A percentile compares a stretch with the other conserved stretches of the same genome.
phyloP scores from a whole-genome alignment of 1,140 invertebrate genomes.

The Caenorhabditis tropicalis region DNA sequence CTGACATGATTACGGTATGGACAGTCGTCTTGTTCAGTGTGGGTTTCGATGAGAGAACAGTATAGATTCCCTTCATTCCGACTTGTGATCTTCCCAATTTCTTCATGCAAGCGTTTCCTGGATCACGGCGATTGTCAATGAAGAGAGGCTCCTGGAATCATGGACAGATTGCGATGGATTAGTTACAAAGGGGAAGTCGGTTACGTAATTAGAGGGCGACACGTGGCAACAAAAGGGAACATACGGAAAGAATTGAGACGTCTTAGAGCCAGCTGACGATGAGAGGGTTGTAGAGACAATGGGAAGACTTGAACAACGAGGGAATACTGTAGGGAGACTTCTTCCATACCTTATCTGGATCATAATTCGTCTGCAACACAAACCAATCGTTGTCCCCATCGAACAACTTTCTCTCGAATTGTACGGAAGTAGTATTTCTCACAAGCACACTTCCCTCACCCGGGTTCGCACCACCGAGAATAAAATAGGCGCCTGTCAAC shows the following conservation, averaged over 20 bases:
- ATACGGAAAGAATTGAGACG: not conserved
- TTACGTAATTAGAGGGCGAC: not conserved
- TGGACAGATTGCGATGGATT: too few relatives aligned
- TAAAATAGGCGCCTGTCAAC: conserved; percentile 52
- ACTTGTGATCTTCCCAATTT: conserved; percentile 15
- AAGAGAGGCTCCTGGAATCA: conserved; percentile 73
- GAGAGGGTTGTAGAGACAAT: too few relatives aligned
- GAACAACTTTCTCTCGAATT: conserved; percentile 53
- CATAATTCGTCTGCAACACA: conserved; percentile 77
- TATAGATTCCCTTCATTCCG: conserved; percentile 26
- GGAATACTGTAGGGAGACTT: too few relatives aligned
- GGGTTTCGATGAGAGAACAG: conserved; percentile 47
- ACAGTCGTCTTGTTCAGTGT: conserved; percentile 55
- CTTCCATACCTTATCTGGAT: conserved; percentile 73
- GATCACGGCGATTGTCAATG: conserved; percentile 74
- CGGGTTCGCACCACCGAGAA: conserved; percentile 49
- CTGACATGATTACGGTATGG: conserved; percentile 52
- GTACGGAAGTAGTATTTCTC: conserved; percentile 39
- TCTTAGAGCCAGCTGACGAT: too few relatives aligned
- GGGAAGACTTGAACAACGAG: too few relatives aligned
- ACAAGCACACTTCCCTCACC: conserved; percentile 54
- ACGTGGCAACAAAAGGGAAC: not conserved
- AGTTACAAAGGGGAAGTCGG: not conserved
- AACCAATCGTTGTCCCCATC: conserved; percentile 73
- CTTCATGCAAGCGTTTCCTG: conserved; percentile 72